Percentiles rank a stretch among this genome's conserved stretches.
These are phyloP conservation scores for Chloebia gouldiae DNA, from an alignment of 2,113 vertebrate genomes.

Conservation along the genomic window DNA sequence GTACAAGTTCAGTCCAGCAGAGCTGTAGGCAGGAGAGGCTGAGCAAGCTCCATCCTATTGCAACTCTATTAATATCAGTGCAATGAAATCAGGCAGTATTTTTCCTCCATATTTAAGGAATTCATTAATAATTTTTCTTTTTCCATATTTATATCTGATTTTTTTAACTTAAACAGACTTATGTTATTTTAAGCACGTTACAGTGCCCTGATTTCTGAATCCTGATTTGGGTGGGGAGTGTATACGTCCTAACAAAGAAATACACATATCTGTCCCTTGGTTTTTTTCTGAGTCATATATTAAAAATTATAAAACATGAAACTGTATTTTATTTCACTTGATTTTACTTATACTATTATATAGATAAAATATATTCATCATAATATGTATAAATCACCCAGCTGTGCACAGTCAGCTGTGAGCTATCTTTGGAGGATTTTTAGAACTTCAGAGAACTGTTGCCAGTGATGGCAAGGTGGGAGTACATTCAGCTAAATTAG, in stretches of 20 bases:
- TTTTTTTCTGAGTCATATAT: not conserved
- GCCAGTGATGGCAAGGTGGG: not conserved
- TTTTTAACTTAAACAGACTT: not conserved
- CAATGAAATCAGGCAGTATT: not conserved
- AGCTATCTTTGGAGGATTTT: not conserved
- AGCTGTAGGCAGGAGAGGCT: not conserved
- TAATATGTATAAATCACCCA: not conserved
- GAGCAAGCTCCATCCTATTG: not conserved
- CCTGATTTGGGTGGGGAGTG: not conserved
- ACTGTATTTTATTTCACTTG: not conserved
- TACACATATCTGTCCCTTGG: not conserved
- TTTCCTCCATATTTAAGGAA: too few relatives aligned
- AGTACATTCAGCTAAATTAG: not conserved
- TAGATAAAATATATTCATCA: not conserved
- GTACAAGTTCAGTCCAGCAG: not conserved
- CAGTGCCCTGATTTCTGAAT: not conserved
- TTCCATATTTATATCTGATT: not conserved
- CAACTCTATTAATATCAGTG: not conserved
- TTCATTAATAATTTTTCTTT: not conserved
- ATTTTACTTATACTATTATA: not conserved
- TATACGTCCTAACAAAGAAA: not conserved
- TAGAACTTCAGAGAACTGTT: not conserved
- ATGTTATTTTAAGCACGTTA: not conserved
- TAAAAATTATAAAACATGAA: not conserved
- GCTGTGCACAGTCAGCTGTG: not conserved